These are phyloP conservation scores for Callospermophilus lateralis DNA, from an alignment of 2,113 vertebrate species.

Conservation along the genomic window DNA sequence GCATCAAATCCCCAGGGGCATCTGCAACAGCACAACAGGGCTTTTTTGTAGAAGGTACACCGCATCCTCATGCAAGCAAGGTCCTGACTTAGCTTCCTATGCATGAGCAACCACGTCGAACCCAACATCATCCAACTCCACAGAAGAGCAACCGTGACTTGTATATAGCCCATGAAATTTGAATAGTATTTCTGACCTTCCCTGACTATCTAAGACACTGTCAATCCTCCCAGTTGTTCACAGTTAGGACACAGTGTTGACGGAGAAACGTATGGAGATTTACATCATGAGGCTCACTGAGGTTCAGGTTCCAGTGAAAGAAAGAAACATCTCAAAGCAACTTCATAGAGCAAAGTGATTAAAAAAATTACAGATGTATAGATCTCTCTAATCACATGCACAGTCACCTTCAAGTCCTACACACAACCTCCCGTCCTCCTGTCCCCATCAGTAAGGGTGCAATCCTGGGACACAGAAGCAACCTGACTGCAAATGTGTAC, in stretches of 20 bases:
- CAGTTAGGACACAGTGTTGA: not conserved
- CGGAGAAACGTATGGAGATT: not conserved
- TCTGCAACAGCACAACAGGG: not conserved
- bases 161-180: not conserved
- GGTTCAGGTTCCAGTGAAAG: not conserved
- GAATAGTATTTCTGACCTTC: not conserved
- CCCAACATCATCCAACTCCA: not conserved
- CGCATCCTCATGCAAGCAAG: not conserved
- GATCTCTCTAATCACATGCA: not conserved
- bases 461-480: accelerated
- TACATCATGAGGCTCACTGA: not conserved
- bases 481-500: no score
- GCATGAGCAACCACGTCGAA: no score
- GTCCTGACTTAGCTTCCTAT: not conserved
- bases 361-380: not conserved
- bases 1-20: not conserved
- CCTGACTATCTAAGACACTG: not conserved
- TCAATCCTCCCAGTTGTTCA: not conserved
- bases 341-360: not conserved
- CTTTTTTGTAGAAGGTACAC: not conserved
- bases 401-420: no score
- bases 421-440: no score
- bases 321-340: not conserved
- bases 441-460: no score
- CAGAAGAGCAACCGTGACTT: not conserved